Base-by-base conservation (phyloP, 2,797 vertebrate species). In the Ptychobarbus kaznakovi region DNA sequence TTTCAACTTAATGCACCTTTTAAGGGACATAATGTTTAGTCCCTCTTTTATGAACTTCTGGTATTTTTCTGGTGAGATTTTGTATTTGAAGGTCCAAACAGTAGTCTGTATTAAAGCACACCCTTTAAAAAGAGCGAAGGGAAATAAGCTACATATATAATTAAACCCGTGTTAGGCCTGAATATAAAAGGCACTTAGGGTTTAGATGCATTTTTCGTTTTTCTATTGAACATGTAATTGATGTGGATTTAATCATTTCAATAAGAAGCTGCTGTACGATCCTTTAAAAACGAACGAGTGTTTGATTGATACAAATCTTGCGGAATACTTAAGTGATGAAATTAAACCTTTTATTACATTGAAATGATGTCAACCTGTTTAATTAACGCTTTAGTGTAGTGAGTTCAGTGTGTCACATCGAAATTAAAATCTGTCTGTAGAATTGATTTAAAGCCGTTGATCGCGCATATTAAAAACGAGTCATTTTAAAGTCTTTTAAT, bases 11-110 rank as follows among this genome's bases (percentile, higher is more conserved):
- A 68, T 40, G 89, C 89, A 88, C 89, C 87, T 90, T 88, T 77
- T 72, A 53, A 28, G 18, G 20, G 83, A 80, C 51, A 42, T 8
- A 25, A 65, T 15, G 22, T 42, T 53, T 1, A 15, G 49, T 51
- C 77, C 75, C 75, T 75, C 40, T 77, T 81, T 72, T 80, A 61
- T 68, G 44, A 76, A 15, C 58, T 22, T 40, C 1, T 44, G 20
- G 65, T 87, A 85, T 87, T 78, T 87, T 73, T 84, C 16, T 82
- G 74, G 44, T 44, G 49, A 88, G 79, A 89, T 89, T 72, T 87
- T 86, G 80, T 90, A 87, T 85, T 66, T 86, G 69, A 88, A 89
- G 81, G 65, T 89, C 81, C 80, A 77, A 61, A 83, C 65, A 40
- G 40, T 56, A 25, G 32, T 88, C 78, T 79, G 69, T 87, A 82